Conservation (phyloP, 1,140 invertebrate species). For the Nephila pilipes region DNA sequence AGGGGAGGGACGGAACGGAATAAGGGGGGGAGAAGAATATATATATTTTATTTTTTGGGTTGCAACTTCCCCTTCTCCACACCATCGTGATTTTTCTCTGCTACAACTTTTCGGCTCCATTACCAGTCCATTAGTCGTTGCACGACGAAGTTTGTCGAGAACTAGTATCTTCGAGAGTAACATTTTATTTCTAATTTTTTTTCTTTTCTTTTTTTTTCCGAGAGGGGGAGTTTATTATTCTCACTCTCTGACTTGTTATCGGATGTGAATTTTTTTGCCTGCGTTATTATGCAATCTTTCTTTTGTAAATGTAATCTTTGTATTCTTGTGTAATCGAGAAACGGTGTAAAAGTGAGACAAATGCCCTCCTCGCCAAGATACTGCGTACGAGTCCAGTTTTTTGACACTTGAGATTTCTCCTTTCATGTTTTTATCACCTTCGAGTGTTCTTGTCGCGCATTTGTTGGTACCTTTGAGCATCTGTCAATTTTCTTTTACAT, state of each 20-base stretch:
- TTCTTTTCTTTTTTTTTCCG: background rate
- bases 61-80: background rate
- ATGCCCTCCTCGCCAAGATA: background rate
- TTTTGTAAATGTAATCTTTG: constrained; percentile 28
- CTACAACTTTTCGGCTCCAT: constrained; percentile 63
- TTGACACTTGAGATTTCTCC: background rate
- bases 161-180: constrained; percentile 7
- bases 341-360: background rate
- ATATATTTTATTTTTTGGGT: background rate
- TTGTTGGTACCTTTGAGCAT: too few relatives aligned
- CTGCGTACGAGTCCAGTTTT: background rate
- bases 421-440: background rate
- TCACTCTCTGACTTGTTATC: constrained; percentile 13
- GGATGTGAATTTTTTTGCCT: background rate
- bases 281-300: constrained; percentile 19
- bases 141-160: background rate
- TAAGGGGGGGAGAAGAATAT: background rate
- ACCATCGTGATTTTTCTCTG: background rate
- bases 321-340: background rate
- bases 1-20: background rate
- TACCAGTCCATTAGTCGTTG: constrained; percentile 58
- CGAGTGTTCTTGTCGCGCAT: too few relatives aligned
- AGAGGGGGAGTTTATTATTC: background rate
- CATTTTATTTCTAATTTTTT: background rate
- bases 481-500: too few relatives aligned